Evolutionary conservation across 2,113 vertebrate species (phyloP).

Genomic region (Hemiscyllium ocellatum): DNA sequence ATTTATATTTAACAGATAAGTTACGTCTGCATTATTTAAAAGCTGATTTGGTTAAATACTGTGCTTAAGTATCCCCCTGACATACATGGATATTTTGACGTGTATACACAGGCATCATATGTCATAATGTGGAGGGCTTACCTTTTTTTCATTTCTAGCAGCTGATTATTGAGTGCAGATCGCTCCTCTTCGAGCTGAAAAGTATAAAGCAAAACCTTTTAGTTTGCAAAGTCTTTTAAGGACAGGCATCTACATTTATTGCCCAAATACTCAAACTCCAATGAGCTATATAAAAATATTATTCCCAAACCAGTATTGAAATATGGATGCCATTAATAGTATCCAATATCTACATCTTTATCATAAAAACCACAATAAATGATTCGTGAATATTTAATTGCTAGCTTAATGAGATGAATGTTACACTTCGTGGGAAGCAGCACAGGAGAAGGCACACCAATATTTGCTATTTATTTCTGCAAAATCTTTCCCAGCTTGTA

Average conservation of each 20-base stretch:
- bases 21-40: background rate
- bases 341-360: background rate
- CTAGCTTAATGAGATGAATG: background rate
- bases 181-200: slow-evolving; percentile 76
- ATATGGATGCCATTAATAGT: background rate
- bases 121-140: slow-evolving; percentile 43
- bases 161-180: slow-evolving; percentile 80
- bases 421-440: background rate
- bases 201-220: slow-evolving; percentile 36
- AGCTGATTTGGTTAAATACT: background rate
- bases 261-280: background rate
- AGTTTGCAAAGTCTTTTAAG: background rate
- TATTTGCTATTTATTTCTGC: background rate
- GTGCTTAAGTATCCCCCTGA: background rate
- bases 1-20: background rate
- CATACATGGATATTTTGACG: background rate
- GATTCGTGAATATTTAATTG: slow-evolving; percentile 5
- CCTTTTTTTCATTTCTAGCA: slow-evolving; percentile 88
- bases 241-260: background rate
- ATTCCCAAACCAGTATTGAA: background rate
- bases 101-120: no score
- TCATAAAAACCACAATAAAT: background rate
- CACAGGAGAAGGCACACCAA: background rate
- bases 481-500: background rate
- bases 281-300: background rate